These are phyloP conservation scores for Clanis bilineata DNA, from an alignment of 2,888 invertebrate species.

Conservation along the genomic window DNA sequence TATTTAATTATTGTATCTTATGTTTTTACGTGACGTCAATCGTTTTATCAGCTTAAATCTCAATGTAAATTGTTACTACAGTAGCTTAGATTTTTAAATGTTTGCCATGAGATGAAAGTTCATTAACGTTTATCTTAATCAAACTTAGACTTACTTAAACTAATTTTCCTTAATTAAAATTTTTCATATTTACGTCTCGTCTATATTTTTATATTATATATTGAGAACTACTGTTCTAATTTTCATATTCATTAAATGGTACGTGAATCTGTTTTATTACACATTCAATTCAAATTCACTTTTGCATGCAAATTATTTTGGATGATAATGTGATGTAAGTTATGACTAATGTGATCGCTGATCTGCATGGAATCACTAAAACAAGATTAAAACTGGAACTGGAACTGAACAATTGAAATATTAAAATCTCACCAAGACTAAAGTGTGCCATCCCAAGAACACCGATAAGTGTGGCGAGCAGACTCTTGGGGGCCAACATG, in stretches of 20 bases:
- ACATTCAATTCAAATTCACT: neutral
- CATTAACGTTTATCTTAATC: constrained; percentile 23
- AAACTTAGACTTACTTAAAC: constrained; percentile 21
- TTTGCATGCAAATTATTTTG: neutral
- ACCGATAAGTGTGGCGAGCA: constrained; percentile 93
- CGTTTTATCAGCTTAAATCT: constrained; percentile 38
- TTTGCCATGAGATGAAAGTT: constrained; percentile 40
- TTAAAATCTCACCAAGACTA: constrained; percentile 86
- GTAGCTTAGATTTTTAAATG: constrained; percentile 43
- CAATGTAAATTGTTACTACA: constrained; percentile 34
- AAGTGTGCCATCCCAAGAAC: constrained; percentile 94
- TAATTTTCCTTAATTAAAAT: constrained; percentile 19
- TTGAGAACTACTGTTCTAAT: neutral
- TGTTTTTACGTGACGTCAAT: constrained; percentile 39
- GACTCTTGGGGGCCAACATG: constrained; percentile 90
- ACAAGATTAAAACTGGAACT: neutral
- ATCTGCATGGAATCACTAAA: neutral
- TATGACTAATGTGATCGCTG: neutral
- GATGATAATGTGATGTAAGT: too few species aligned
- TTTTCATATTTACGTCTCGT: constrained; percentile 14
- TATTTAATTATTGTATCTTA: constrained; percentile 14
- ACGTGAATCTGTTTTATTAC: neutral
- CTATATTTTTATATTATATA: constrained; percentile 7
- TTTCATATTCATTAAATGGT: neutral
- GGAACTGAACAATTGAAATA: neutral